Conservation (phyloP, 2,113 vertebrate species). For the Peromyscus leucopus region DNA sequence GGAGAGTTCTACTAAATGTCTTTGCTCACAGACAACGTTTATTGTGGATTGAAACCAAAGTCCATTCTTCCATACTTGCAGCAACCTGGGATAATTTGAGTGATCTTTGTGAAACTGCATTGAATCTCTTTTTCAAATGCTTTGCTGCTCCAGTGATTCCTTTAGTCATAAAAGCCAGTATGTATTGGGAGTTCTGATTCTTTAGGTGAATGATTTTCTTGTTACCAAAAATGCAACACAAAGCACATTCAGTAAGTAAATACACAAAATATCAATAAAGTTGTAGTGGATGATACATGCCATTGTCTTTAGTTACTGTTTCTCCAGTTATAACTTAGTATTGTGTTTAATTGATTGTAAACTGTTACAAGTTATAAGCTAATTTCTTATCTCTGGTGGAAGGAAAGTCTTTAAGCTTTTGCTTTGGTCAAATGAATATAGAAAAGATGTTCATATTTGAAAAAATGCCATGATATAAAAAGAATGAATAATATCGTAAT, state of each 20-base stretch:
- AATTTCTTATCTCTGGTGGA: not conserved
- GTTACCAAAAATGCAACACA: not conserved
- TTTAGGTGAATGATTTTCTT: not conserved
- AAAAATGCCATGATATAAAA: slow-evolving; percentile 42
- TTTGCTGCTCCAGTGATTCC: not conserved
- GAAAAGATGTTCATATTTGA: slow-evolving; percentile 46
- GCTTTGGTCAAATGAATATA: slow-evolving; percentile 37
- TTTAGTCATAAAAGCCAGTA: not conserved
- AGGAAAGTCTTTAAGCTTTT: slow-evolving; percentile 40
- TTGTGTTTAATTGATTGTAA: slow-evolving; percentile 21
- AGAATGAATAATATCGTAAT: slow-evolving; percentile 34
- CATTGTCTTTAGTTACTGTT: slow-evolving; percentile 15
- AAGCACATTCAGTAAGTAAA: not conserved
- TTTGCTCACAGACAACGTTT: slow-evolving; percentile 33
- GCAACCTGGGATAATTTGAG: slow-evolving; percentile 17
- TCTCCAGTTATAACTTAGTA: not conserved
- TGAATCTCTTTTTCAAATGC: not conserved
- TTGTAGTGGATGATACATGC: not conserved
- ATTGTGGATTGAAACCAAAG: not conserved
- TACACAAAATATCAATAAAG: not conserved
- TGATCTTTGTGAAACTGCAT: slow-evolving; percentile 37
- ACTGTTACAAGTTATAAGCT: not conserved
- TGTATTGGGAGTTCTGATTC: not conserved
- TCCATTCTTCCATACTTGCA: not conserved
- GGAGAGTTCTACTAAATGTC: not conserved